Base-by-base conservation (phyloP, 2,113 vertebrate species). In the Semnornis frantzii region DNA sequence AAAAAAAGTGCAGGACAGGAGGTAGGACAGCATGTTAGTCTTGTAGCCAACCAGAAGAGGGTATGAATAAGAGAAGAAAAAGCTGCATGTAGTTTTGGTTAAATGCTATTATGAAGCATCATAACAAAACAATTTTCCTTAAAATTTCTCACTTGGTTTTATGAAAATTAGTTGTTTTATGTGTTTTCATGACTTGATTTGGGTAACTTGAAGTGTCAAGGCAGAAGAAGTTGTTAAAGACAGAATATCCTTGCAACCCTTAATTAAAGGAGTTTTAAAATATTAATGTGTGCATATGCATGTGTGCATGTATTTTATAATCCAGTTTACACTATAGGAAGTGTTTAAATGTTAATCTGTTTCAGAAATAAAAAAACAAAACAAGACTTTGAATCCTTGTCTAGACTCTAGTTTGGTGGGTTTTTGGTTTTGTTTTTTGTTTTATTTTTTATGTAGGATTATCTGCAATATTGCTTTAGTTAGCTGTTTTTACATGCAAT, bases 221-320 rank as follows among this genome's bases (percentile, higher is more conserved):
- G 46, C 21, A 66, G 88, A 93, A 90, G 57, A 27, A 69, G 68
- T 71, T 92, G 81, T 90, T 95, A 88, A 91, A 95, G 31, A 63
- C 42, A 60, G 65, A 93, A 89, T 89, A 62, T 74, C 48, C 52
- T 85, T 91, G 44, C 37, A 86, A 66, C 16, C 78, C 72, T 90
- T 92, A 62, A 57, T 91, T 96, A 84, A 93, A 92, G 77, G 74
- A 94, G 65, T 91, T 97, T 82, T 37, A 76, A 94, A 96, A 73
- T 34, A 37, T 74, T 62, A 52, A 7, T 52, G 50, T 52, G 50
- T 23, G 12, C 50, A 24, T 52, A 52, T 52, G 21, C 12, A 52
- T 52, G 10, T 12, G 50, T 52, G 23, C 50, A 52, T 52, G 50
- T 52, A 24, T 52, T 52, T 52, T 52, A 52, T 52, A 52, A 52